A percentile compares a stretch with the other conserved stretches of the same genome.
Evolutionary conservation across 2,888 invertebrate species (phyloP).

Genomic region (Carterocephalus palaemon): DNA sequence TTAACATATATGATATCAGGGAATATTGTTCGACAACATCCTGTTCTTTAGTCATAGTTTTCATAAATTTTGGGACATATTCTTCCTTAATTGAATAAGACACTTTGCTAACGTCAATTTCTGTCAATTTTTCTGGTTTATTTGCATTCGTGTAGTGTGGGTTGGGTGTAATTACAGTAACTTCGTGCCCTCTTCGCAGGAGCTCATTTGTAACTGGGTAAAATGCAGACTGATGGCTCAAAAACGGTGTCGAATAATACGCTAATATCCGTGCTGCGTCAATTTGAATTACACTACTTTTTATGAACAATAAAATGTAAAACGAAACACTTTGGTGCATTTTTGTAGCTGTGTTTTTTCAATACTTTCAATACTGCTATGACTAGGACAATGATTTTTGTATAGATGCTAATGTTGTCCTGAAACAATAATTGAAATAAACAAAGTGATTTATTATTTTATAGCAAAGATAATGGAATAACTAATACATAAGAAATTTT

Average conservation of each 20-base stretch:
- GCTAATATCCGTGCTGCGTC: slow-evolving; percentile 45
- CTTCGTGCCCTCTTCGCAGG: slow-evolving; percentile 50
- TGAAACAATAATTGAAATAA: no score
- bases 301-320: no score
- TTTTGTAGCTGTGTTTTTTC: no score
- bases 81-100: slow-evolving; percentile 40
- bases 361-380: no score
- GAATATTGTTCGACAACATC: slow-evolving; percentile 20
- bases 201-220: slow-evolving; percentile 48
- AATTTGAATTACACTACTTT: neutral
- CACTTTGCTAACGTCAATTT: slow-evolving; percentile 46
- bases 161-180: slow-evolving; percentile 51
- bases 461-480: no score
- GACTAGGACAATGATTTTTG: no score
- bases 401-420: no score
- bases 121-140: slow-evolving; percentile 41
- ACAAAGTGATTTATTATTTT: no score
- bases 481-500: no score
- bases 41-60: neutral
- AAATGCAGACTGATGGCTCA: slow-evolving; percentile 47
- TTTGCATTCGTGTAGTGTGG: slow-evolving; percentile 43
- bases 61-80: slow-evolving; percentile 19
- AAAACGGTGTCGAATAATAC: slow-evolving; percentile 46
- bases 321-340: no score
- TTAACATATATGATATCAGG: slow-evolving; percentile 3